Evolutionary conservation across 1,140 invertebrate genomes (phyloP).

Genomic region (Bombus sibiricus): DNA sequence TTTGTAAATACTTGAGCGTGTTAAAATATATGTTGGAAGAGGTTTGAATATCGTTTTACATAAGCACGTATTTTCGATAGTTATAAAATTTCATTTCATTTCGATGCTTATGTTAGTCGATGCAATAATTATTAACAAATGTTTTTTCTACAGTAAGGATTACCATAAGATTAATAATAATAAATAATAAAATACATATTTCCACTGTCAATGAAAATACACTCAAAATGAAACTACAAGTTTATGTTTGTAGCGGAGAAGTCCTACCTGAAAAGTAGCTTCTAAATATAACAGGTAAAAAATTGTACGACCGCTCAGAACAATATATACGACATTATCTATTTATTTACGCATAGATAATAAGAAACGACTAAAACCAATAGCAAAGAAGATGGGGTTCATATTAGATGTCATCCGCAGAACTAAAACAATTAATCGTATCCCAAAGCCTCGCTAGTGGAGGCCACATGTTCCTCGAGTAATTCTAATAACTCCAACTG

Average conservation of each 20-base stretch:
- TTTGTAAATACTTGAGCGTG: too few species aligned
- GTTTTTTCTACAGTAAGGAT: not conserved
- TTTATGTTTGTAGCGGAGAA: not conserved
- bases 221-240: not conserved
- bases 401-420: not conserved
- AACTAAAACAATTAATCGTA: conserved; percentile 6
- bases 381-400: not conserved
- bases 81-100: too few species aligned
- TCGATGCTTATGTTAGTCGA: too few species aligned
- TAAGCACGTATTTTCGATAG: too few species aligned
- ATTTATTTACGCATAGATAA: not conserved
- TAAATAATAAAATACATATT: not conserved
- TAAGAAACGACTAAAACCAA: not conserved
- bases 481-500: conserved; percentile 24
- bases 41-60: too few species aligned
- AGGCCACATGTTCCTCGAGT: not conserved
- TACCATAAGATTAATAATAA: not conserved
- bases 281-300: not conserved
- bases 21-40: too few species aligned
- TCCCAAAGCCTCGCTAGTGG: not conserved
- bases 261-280: too few species aligned
- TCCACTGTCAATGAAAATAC: too few species aligned
- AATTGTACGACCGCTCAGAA: not conserved
- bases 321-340: too few species aligned
- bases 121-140: not conserved